Evolutionary conservation across 2,113 vertebrate species (phyloP).

Genomic region (Crotalus horridus): DNA sequence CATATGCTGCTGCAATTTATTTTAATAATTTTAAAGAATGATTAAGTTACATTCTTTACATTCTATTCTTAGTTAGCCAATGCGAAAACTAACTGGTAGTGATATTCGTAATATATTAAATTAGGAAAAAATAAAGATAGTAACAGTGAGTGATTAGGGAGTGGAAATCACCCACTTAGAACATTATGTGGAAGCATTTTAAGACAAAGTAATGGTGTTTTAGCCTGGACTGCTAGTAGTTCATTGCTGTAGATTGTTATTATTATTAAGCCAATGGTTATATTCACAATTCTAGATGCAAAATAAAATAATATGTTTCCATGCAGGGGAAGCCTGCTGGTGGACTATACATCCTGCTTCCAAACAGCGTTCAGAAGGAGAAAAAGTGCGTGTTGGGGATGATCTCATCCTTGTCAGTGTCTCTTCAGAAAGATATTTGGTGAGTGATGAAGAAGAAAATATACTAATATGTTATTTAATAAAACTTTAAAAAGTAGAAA

Average conservation of each 20-base stretch:
- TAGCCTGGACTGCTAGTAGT: background rate
- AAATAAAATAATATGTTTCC: background rate
- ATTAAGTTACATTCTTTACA: background rate
- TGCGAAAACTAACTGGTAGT: background rate
- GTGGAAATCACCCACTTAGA: background rate
- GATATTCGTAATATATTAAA: background rate
- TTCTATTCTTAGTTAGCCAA: background rate
- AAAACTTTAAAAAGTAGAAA: background rate
- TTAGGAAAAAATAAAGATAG: background rate
- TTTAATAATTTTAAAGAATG: background rate
- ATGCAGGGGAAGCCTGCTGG: conserved; percentile 89
- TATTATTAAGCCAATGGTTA: background rate
- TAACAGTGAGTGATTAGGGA: background rate
- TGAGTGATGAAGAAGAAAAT: conserved; percentile 65
- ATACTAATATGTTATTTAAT: background rate
- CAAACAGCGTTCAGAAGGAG: conserved; percentile 89
- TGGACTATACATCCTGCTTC: conserved; percentile 84
- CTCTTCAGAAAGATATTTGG: conserved; percentile 95
- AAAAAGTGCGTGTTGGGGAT: conserved; percentile 94
- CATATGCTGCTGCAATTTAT: background rate
- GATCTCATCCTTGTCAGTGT: conserved; percentile 97
- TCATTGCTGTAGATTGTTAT: background rate
- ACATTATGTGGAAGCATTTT: background rate
- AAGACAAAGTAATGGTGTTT: background rate
- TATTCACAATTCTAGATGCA: background rate